These are phyloP conservation scores for Deroplatys truncata DNA, from an alignment of 2,888 invertebrate species.

Conservation along the genomic window DNA sequence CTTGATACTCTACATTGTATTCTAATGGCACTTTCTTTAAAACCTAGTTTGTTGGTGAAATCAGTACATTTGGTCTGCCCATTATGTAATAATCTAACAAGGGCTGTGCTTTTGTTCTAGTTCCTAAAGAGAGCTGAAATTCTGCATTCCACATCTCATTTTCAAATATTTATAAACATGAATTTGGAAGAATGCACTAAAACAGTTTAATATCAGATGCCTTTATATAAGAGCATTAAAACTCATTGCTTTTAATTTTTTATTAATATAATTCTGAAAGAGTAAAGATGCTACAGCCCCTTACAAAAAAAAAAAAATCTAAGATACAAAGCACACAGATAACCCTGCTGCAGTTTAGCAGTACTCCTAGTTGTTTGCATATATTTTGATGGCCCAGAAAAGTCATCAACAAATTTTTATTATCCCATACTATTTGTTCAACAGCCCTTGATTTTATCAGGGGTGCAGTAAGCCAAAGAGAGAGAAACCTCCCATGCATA, in stretches of 20 bases:
- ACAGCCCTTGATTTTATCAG: too few relatives aligned
- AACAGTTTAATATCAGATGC: too few relatives aligned
- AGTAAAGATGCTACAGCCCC: neutral
- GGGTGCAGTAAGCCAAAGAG: too few relatives aligned
- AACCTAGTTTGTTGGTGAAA: neutral
- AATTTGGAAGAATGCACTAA: too few relatives aligned
- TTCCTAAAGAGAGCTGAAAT: neutral
- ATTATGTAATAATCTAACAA: neutral
- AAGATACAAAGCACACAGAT: neutral
- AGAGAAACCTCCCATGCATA: too few relatives aligned
- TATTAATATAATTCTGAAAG: neutral
- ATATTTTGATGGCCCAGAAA: too few relatives aligned
- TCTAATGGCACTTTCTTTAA: neutral
- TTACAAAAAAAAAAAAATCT: too few relatives aligned
- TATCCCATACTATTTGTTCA: too few relatives aligned
- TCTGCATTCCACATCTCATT: neutral
- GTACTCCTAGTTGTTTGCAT: too few relatives aligned
- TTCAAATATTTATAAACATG: neutral
- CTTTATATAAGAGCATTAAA: too few relatives aligned
- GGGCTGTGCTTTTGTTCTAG: neutral
- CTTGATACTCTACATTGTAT: neutral
- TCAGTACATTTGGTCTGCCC: neutral
- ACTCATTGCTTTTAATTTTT: too few relatives aligned
- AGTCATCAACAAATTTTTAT: too few relatives aligned
- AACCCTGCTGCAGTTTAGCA: neutral